A percentile compares a stretch with the other conserved stretches of the same genome.
Evolutionary conservation across 2,888 invertebrate species (phyloP).

Genomic region (Anthoptus insignis): DNA sequence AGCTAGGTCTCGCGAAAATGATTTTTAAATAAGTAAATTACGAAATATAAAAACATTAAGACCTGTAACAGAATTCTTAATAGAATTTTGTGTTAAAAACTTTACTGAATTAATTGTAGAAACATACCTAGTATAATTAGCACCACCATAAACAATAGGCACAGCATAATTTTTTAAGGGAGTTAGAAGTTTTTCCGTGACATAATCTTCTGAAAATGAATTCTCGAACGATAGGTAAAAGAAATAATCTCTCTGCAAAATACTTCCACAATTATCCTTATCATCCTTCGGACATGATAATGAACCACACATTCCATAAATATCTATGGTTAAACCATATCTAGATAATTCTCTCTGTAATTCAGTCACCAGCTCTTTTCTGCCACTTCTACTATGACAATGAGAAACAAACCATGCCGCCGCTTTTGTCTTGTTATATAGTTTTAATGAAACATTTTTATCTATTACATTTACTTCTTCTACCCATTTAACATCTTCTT

Average conservation of each 20-base stretch:
- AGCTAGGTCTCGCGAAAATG: too few relatives aligned
- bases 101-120: too few relatives aligned
- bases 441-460: conserved; percentile 53
- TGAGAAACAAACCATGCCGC: conserved; percentile 81
- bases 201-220: conserved; percentile 87
- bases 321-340: conserved; percentile 72
- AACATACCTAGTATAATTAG: conserved; percentile 85
- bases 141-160: conserved; percentile 90
- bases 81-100: neutral
- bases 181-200: conserved; percentile 88
- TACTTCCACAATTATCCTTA: conserved; percentile 59
- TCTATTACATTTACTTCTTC: conserved; percentile 50
- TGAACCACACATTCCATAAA: conserved; percentile 85
- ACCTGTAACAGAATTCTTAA: neutral
- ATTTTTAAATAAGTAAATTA: too few relatives aligned
- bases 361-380: conserved; percentile 57
- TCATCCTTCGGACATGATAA: conserved; percentile 59
- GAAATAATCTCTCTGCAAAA: conserved; percentile 87
- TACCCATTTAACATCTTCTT: conserved; percentile 60
- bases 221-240: conserved; percentile 93
- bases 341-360: conserved; percentile 58
- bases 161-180: conserved; percentile 87
- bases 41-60: too few relatives aligned
- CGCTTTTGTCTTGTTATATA: conserved; percentile 68
- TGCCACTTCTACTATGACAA: conserved; percentile 64